phyloP scores from a whole-genome alignment of 1,140 invertebrate genomes.

The Nasonia longicornis region DNA sequence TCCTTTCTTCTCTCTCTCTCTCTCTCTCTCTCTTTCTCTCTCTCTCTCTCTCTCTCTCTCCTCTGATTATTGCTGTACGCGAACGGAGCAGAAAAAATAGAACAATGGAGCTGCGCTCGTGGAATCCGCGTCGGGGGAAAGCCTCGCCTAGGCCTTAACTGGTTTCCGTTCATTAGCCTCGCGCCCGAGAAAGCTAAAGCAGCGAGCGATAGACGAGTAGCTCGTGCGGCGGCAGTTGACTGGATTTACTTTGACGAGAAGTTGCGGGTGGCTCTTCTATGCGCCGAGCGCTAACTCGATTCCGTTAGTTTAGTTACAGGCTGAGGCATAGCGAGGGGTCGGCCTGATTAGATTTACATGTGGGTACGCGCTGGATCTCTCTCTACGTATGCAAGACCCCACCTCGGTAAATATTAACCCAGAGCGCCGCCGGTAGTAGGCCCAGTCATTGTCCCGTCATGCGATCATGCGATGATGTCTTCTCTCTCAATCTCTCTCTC shows the following conservation, averaged over 20 bases:
- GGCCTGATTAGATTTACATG: conserved; percentile 59
- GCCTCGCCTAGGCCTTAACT: conserved; percentile 31
- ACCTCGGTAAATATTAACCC: conserved; percentile 52
- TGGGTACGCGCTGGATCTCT: conserved; percentile 46
- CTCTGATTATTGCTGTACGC: too few species aligned
- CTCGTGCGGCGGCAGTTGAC: conserved; percentile 31
- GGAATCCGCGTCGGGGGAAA: neutral
- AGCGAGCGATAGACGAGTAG: neutral
- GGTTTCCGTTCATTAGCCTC: conserved; percentile 46
- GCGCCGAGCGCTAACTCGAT: conserved; percentile 51
- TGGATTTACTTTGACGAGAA: conserved; percentile 48
- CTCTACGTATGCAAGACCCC: conserved; percentile 23
- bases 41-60: too few species aligned
- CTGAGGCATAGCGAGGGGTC: conserved; percentile 31
- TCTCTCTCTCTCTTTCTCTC: too few species aligned
- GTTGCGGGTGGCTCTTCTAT: conserved; percentile 21
- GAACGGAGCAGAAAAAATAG: too few species aligned
- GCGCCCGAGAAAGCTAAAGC: neutral
- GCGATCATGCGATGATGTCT: neutral
- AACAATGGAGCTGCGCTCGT: neutral
- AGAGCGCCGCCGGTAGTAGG: neutral
- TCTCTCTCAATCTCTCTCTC: neutral
- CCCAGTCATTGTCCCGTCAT: conserved; percentile 26
- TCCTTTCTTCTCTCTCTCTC: too few species aligned
- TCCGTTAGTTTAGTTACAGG: conserved; percentile 58